Base-by-base conservation (phyloP, 2,888 invertebrate species). In the Plebejus anna region DNA sequence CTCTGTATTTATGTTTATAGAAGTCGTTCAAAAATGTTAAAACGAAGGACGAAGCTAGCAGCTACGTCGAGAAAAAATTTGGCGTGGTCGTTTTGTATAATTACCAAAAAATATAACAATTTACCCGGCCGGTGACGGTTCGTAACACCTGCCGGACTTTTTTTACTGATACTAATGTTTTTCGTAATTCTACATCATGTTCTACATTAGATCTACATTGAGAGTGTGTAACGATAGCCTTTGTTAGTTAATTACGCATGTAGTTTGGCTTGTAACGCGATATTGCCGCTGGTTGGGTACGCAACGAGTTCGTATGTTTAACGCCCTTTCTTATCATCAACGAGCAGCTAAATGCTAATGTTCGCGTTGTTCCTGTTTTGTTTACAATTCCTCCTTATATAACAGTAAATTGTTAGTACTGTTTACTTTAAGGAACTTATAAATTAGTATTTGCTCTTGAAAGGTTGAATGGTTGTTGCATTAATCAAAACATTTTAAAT, bases 51-150 rank as follows among this genome's bases (percentile, higher is more conserved):
- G 88, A 82, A 80, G 82, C 82, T 82, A 84, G 82, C 82, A 85
- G 83, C 84, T 85, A 82, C 80, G 83, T 83, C 81, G 85, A 82
- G 81, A 83, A 81, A 84, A 81, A 82, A 81, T 84, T 88, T 87
- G 87, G 90, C 89, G 90, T 91, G 90, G 90, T 87, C 86, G 87
- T 86, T 86, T 89, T 89, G 87, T 89, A 89, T 89, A 89, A 88
- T 90, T 91, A 89, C 86, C 87, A 86, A 86, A 88, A 87, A 90
- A 90, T 86, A 82, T 79, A 82, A 82, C 81, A 80, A 81, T 81
- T 80, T 81, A 80, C 87, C 91, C 88, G 86, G 89, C 90, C 90
- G 90, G 90, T 85, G 75, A 77, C 81, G 81, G 81, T 81, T 82
- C 81, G 77, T 83, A 81, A 82, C 89, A 88, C 86, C 89, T 88